phyloP scores from a whole-genome alignment of 2,797 vertebrate genomes.

The Eleutherodactylus coqui region DNA sequence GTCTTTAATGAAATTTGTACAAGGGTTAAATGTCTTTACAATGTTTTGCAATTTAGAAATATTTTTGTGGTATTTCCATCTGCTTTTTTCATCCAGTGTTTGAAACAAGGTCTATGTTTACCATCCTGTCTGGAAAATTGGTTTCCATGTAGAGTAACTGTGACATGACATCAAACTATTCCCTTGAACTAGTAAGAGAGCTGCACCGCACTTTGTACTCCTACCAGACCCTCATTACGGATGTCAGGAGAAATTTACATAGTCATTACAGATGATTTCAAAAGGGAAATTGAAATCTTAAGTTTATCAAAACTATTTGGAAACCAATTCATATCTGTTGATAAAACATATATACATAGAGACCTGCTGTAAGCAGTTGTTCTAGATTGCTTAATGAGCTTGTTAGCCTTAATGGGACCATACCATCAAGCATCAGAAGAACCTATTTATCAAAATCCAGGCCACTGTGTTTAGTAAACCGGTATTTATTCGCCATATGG shows the following conservation, averaged over 20 bases:
- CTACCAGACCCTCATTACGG: conserved; percentile 80
- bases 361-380: conserved; percentile 63
- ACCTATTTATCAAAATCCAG: conserved; percentile 56
- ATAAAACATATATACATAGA: conserved; percentile 66
- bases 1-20: too few relatives aligned
- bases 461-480: conserved; percentile 48
- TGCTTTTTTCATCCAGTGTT: conserved; percentile 78
- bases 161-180: conserved; percentile 81
- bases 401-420: conserved; percentile 66
- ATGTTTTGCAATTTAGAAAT: conserved; percentile 83
- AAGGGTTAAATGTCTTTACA: conserved; percentile 86
- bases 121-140: conserved; percentile 79
- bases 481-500: conserved; percentile 51
- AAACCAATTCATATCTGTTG: conserved; percentile 71
- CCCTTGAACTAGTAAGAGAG: conserved; percentile 75
- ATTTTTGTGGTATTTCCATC: conserved; percentile 82
- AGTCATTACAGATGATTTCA: conserved; percentile 74
- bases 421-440: conserved; percentile 72
- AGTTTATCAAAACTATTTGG: conserved; percentile 68
- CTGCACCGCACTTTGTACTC: conserved; percentile 76
- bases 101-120: conserved; percentile 82
- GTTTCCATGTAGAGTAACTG: conserved; percentile 80
- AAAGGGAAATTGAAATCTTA: conserved; percentile 79
- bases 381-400: conserved; percentile 69
- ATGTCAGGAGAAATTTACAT: conserved; percentile 78